A percentile compares a stretch with the other conserved stretches of the same genome.
Conservation (phyloP, 2,888 invertebrate species). For the Azorinus chamasolen region DNA sequence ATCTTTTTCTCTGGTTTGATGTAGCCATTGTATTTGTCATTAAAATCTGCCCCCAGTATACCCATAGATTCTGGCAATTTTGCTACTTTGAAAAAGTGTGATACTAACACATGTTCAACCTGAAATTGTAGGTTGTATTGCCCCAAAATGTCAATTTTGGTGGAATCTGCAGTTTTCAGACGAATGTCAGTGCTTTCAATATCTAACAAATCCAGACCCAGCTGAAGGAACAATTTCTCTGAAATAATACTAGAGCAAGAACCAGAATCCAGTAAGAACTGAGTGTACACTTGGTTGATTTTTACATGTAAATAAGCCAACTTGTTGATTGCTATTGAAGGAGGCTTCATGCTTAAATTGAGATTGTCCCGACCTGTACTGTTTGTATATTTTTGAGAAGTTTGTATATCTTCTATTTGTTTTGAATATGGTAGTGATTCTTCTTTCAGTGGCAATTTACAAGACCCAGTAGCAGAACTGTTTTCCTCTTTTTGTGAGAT, state of each 20-base stretch:
- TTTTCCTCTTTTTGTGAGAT: neutral
- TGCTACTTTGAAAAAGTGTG: neutral
- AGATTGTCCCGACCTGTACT: too few relatives aligned
- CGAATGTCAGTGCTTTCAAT: neutral
- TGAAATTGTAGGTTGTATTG: neutral
- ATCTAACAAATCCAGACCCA: neutral
- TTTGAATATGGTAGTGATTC: too few relatives aligned
- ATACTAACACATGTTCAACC: neutral
- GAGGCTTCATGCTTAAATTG: too few relatives aligned
- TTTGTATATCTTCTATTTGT: too few relatives aligned
- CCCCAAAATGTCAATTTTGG: neutral
- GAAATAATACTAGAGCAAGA: neutral
- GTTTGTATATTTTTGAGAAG: too few relatives aligned
- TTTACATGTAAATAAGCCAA: neutral
- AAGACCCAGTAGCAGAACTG: neutral
- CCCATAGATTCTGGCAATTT: neutral
- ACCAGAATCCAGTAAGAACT: neutral
- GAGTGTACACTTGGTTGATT: neutral
- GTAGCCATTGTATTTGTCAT: constrained; percentile 2
- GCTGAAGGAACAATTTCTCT: neutral
- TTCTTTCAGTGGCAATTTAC: neutral
- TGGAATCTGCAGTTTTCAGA: constrained; percentile 3
- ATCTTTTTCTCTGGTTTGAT: constrained; percentile 2
- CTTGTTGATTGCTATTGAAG: neutral
- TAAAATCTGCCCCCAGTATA: constrained; percentile 13